Conservation (phyloP, 2,113 vertebrate genomes). For the Podarcis cretensis region DNA sequence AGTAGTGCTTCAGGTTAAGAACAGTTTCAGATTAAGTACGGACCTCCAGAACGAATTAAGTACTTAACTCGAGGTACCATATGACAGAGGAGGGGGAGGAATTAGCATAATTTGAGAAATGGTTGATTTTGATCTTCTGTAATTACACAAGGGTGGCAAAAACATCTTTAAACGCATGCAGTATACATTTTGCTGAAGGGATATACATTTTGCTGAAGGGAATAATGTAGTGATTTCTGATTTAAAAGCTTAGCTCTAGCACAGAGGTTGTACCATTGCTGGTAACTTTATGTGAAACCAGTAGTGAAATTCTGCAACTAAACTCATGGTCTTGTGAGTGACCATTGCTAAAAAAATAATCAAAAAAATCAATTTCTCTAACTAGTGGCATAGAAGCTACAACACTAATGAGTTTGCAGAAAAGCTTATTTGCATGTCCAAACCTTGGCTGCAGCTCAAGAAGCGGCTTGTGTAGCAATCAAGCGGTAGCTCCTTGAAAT, state of each 20-base stretch:
- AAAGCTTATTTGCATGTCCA: conserved; percentile 30
- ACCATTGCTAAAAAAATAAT: background rate
- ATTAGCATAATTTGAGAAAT: conserved; percentile 13
- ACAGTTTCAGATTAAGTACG: too few relatives aligned
- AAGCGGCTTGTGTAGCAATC: conserved; percentile 63
- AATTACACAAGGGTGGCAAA: background rate
- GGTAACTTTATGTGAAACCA: conserved; percentile 1
- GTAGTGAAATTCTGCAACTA: background rate
- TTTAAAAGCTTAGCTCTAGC: background rate
- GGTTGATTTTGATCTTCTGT: background rate
- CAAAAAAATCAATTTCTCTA: background rate
- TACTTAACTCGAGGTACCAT: too few relatives aligned
- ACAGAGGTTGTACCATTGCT: background rate
- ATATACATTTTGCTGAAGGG: background rate
- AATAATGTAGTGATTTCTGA: background rate
- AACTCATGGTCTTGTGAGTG: background rate
- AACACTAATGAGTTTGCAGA: conserved; percentile 28
- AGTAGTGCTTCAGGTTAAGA: too few relatives aligned
- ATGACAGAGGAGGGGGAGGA: conserved; percentile 22
- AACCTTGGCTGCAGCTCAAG: conserved; percentile 29
- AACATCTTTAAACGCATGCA: background rate
- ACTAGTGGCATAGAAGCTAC: background rate
- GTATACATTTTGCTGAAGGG: background rate
- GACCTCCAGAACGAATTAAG: too few relatives aligned
- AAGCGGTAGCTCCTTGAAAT: conserved; percentile 64